These are phyloP conservation scores for Sebastes hubbsi DNA, from an alignment of 2,797 vertebrate species.

Conservation along the genomic window DNA sequence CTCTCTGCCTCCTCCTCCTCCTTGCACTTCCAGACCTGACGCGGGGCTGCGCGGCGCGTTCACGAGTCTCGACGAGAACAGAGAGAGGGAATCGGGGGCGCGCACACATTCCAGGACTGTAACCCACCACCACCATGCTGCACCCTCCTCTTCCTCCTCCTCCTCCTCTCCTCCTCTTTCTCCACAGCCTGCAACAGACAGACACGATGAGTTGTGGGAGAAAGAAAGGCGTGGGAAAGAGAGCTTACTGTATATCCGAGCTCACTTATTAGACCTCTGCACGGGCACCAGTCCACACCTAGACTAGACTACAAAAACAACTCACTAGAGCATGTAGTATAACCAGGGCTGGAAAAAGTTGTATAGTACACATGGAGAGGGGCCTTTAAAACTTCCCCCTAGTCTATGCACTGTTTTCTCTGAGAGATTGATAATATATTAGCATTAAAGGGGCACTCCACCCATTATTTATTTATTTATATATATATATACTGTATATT, in stretches of 20 bases:
- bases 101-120: slow-evolving; percentile 83
- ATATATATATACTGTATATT: too few species aligned
- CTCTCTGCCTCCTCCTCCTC: slow-evolving; percentile 48
- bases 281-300: slow-evolving; percentile 21
- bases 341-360: not conserved
- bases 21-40: slow-evolving; percentile 76
- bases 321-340: not conserved
- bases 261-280: slow-evolving; percentile 33
- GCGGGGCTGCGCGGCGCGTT: slow-evolving; percentile 76
- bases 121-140: slow-evolving; percentile 50
- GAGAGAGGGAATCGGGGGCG: slow-evolving; percentile 56
- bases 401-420: not conserved
- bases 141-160: slow-evolving; percentile 8
- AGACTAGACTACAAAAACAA: slow-evolving; percentile 18
- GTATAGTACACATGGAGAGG: not conserved
- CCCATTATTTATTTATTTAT: too few species aligned
- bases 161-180: slow-evolving; percentile 26
- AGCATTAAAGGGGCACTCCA: not conserved
- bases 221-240: slow-evolving; percentile 76
- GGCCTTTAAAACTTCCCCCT: not conserved
- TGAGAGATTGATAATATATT: slow-evolving; percentile 3
- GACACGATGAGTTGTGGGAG: slow-evolving; percentile 28
- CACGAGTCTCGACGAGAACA: slow-evolving; percentile 35
- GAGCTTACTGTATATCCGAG: slow-evolving; percentile 4
- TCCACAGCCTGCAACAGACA: slow-evolving; percentile 17